Evolutionary conservation across 2,888 invertebrate species (phyloP).

Genomic region (Idaea dimidiata): DNA sequence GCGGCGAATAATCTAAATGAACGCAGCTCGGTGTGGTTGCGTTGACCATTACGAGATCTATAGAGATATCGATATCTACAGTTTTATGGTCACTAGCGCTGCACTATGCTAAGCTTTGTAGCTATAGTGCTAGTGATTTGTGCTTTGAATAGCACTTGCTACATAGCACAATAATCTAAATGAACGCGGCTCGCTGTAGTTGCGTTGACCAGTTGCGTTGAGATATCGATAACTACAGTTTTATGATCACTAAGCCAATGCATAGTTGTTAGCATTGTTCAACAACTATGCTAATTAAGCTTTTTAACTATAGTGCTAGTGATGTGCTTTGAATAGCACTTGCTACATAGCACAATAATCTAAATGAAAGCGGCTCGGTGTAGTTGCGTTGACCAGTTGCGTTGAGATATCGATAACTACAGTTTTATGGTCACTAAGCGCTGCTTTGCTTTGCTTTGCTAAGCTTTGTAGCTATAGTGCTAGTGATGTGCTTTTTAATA

Average conservation of each 20-base stretch:
- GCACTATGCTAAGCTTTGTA: too few relatives aligned
- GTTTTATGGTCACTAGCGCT: neutral
- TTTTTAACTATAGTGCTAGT: too few relatives aligned
- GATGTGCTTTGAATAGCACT: too few relatives aligned
- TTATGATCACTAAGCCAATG: neutral
- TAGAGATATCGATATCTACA: neutral
- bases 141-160: too few relatives aligned
- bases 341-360: slow-evolving; percentile 13
- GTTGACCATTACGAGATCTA: neutral
- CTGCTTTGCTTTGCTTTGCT: too few relatives aligned
- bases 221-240: neutral
- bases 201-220: neutral
- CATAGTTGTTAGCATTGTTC: too few relatives aligned
- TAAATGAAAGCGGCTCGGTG: slow-evolving; percentile 3
- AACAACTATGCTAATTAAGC: too few relatives aligned
- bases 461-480: too few relatives aligned
- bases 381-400: neutral
- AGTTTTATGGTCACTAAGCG: neutral
- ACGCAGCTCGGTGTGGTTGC: neutral
- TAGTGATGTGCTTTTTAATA: too few relatives aligned
- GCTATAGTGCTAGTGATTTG: too few relatives aligned
- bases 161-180: slow-evolving; percentile 14
- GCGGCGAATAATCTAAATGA: slow-evolving; percentile 16
- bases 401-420: neutral
- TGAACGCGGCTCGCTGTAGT: neutral